These are phyloP conservation scores for Cyclura pinguis DNA, from an alignment of 2,797 vertebrate species.

Conservation along the genomic window DNA sequence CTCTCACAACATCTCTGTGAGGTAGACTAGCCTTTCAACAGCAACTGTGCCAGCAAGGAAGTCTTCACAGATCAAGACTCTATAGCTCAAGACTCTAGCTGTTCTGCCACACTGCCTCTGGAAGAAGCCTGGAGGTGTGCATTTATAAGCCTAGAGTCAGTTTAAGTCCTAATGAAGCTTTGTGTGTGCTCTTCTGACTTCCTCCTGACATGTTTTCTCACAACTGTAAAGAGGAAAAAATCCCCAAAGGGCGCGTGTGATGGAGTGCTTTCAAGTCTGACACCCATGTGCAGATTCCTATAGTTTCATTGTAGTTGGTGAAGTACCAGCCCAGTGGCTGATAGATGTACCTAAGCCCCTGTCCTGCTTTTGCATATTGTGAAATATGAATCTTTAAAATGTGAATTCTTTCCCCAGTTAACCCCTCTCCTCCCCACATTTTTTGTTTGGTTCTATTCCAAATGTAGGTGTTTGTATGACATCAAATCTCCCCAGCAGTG, in stretches of 20 bases:
- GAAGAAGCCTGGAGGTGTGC: neutral
- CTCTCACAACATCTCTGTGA: neutral
- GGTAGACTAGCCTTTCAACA: too few species aligned
- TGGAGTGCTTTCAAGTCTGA: too few species aligned
- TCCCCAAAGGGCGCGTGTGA: neutral
- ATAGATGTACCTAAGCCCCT: too few species aligned
- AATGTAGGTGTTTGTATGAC: accelerated
- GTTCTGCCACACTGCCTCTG: neutral
- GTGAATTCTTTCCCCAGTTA: neutral
- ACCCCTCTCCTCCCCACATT: neutral
- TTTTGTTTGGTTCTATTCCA: neutral
- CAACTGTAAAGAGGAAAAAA: neutral
- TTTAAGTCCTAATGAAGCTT: neutral
- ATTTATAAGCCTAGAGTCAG: neutral
- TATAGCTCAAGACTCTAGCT: neutral
- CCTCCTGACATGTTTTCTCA: neutral
- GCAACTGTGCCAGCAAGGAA: neutral
- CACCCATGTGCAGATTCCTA: neutral
- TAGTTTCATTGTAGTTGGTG: neutral
- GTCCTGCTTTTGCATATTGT: too few species aligned
- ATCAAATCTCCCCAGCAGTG: neutral
- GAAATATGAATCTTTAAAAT: neutral
- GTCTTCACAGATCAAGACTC: neutral
- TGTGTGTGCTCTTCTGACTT: too few species aligned
- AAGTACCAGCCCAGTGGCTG: neutral